Evolutionary conservation across 2,113 vertebrate species (phyloP), one percentile per base, ranked within the genome.

Genomic region (Peromyscus leucopus): DNA sequence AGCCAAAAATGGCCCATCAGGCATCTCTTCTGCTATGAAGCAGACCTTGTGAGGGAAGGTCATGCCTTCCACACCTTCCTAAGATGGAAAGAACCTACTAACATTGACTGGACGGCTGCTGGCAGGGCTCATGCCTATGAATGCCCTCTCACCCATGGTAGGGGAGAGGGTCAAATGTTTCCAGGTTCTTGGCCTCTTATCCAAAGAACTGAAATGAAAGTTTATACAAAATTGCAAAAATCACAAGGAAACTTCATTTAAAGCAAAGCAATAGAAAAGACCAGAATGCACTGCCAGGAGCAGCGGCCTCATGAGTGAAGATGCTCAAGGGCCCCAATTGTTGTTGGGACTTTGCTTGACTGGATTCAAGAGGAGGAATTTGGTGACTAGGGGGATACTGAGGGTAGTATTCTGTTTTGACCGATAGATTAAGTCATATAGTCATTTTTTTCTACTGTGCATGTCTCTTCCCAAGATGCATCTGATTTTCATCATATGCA

Each of bases 31-130:
- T 6, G 1, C 57, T 46, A 42, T 42, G 75, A 65, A 31, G 26
- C 80, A n/a, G n/a, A n/a, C 63, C 76, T 55, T 39, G 19, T n/a
- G 8, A 63, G 89, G 74, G 65, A 69, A 82, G 61, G 55, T 21
- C 21, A 51, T 15, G 0, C 39, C 21, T 55, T 57, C 19, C 42
- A 16, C 83, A n/a, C 42, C 59, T 31, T 67, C 78, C 65, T 72
- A 48, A 59, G 19, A 61, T 24, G 85, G 31, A 69, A 33, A 28
- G 82, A 63, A 42, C 31, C 48, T 33, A 21, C 33, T 22, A 57
- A n/a, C 19, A 57, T 21, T 55, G 26, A n/a, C 15, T 0, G 15
- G 36, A 12, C 59, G 5, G 1, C 22, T 2, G 24, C 17, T 12
- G 17, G 57, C 61, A 75, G 74, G 83, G 33, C 22, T 26, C 1